Percentiles rank a stretch among this genome's conserved stretches.
phyloP scores from a whole-genome alignment of 2,113 vertebrate species.

The Dromiciops gliroides region DNA sequence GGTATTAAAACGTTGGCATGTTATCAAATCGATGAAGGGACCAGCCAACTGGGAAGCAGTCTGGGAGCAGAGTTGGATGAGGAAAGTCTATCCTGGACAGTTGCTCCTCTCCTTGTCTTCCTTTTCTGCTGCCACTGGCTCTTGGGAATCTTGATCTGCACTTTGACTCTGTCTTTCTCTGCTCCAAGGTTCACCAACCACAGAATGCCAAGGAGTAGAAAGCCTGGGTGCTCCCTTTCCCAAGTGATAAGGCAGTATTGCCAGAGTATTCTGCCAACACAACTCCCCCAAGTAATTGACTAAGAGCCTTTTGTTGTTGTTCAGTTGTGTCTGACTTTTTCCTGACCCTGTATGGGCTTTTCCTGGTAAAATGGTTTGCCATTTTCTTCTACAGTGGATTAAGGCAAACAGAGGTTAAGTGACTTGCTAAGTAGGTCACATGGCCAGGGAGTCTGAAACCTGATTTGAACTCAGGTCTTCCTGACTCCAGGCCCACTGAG shows the following conservation, averaged over 20 bases:
- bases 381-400: not conserved
- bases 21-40: not conserved
- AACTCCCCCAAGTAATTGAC: not conserved
- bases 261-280: not conserved
- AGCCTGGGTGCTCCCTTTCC: not conserved
- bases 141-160: not conserved
- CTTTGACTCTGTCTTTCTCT: not conserved
- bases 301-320: not conserved
- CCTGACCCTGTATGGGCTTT: not conserved
- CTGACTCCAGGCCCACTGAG: not conserved
- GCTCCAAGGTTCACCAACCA: not conserved
- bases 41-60: not conserved
- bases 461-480: not conserved
- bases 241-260: not conserved
- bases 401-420: not conserved
- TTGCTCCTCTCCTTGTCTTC: not conserved
- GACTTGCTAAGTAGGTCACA: not conserved
- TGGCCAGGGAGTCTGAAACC: not conserved
- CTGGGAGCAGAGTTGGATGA: not conserved
- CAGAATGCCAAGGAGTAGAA: not conserved
- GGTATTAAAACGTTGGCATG: not conserved
- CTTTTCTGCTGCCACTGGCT: not conserved
- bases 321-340: not conserved
- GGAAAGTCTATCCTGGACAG: not conserved
- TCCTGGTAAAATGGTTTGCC: not conserved